These are phyloP conservation scores for Eulemur mongoz DNA, from an alignment of 2,797 vertebrate genomes.

Conservation along the genomic window DNA sequence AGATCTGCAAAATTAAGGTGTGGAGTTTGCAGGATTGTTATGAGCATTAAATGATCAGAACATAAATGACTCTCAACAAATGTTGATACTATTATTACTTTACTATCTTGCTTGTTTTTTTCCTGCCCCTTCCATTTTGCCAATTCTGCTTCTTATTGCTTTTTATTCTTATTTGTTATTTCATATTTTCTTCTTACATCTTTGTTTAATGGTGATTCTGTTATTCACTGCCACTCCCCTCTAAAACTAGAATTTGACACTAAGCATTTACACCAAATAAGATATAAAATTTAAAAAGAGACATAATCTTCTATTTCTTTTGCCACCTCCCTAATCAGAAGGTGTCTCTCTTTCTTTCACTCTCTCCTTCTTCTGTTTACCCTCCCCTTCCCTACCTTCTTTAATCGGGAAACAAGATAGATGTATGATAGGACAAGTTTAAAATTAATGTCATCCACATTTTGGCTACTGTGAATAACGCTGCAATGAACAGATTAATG, in stretches of 20 bases:
- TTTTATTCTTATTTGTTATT: not conserved
- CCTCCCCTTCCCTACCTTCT: fast-evolving
- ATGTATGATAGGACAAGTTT: not conserved
- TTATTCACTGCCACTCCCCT: not conserved
- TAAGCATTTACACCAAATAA: not conserved
- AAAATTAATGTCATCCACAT: not conserved
- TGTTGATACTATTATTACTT: not conserved
- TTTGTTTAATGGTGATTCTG: not conserved
- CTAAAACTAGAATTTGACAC: not conserved
- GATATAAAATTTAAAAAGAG: not conserved
- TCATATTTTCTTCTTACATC: not conserved
- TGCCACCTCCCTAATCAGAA: not conserved
- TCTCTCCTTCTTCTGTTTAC: too few species aligned
- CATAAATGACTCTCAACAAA: not conserved
- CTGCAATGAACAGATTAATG: not conserved
- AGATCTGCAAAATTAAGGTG: not conserved
- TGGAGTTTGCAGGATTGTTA: not conserved
- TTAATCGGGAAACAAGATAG: not conserved
- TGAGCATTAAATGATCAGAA: not conserved
- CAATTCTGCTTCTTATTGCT: not conserved
- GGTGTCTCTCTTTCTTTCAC: fast-evolving
- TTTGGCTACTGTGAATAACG: not conserved
- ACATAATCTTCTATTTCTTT: not conserved
- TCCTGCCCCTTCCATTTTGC: not conserved
- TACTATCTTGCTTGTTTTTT: not conserved